Conservation (phyloP, 92 coral and sea anemone genomes). For the Chrysogorgia sp. region DNA sequence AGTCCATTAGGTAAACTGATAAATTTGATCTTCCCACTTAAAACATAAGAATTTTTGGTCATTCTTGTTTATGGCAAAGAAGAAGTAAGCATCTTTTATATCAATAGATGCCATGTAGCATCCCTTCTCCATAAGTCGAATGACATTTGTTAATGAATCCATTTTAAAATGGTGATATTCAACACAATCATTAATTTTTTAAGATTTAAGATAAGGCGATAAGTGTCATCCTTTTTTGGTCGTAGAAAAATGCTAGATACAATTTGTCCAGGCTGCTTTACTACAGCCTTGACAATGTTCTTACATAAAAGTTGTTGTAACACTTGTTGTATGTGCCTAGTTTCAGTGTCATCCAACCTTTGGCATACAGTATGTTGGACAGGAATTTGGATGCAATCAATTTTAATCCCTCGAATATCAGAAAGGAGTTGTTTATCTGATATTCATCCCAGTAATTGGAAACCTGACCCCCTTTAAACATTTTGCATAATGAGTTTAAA, state of each 20-base stretch:
- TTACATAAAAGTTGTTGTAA: neutral
- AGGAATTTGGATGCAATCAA: neutral
- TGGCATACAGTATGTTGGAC: neutral
- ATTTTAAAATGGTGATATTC: conserved; percentile 23
- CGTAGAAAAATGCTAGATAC: conserved; percentile 9
- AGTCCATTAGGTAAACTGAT: conserved; percentile 39
- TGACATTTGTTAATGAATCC: conserved; percentile 24
- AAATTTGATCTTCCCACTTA: conserved; percentile 7
- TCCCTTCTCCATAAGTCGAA: neutral
- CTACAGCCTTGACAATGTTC: neutral
- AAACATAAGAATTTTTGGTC: conserved; percentile 12
- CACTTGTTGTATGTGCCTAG: neutral
- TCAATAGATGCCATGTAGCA: no score
- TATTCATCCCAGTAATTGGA: neutral
- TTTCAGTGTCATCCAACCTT: neutral
- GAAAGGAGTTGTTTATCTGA: conserved; percentile 15
- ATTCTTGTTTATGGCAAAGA: neutral
- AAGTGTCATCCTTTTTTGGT: conserved; percentile 21
- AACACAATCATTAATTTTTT: conserved; percentile 13
- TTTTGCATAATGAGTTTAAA: neutral
- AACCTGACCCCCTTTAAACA: neutral
- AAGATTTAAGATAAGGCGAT: conserved; percentile 15
- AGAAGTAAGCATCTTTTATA: conserved; percentile 27
- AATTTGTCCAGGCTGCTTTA: neutral
- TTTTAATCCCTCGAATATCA: conserved; percentile 7